Conservation (phyloP, 1,140 invertebrate genomes). For the Ips typographus region DNA sequence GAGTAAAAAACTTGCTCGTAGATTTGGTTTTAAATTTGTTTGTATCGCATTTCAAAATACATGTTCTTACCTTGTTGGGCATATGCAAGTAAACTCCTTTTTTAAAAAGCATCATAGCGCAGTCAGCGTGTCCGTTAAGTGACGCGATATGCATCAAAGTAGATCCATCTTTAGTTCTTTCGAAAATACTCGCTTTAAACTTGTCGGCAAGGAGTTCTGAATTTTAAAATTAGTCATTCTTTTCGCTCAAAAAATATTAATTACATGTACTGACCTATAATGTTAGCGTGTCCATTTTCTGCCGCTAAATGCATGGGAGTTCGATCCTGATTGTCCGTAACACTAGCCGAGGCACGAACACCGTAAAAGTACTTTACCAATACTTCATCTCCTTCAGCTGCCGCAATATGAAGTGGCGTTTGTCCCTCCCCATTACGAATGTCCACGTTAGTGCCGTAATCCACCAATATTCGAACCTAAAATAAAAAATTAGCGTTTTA, state of each 20-base stretch:
- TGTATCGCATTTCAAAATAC: background rate
- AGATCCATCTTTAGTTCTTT: constrained; percentile 94
- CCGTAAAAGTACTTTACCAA: constrained; percentile 95
- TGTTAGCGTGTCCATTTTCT: constrained; percentile 91
- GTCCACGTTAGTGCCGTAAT: constrained; percentile 89
- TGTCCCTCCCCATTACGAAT: constrained; percentile 89
- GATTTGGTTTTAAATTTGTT: background rate
- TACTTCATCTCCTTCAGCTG: constrained; percentile 92
- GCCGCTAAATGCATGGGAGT: constrained; percentile 97
- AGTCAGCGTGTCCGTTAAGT: constrained; percentile 94
- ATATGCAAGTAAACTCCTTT: constrained; percentile 99
- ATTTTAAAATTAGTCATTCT: background rate
- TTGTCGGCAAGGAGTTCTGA: constrained; percentile 92
- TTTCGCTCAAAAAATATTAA: constrained; percentile 3
- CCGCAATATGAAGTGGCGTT: constrained; percentile 90
- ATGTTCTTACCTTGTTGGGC: constrained; percentile 85
- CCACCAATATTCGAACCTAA: constrained; percentile 77
- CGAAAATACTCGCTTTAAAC: constrained; percentile 93
- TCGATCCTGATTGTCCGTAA: constrained; percentile 92
- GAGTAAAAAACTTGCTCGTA: background rate
- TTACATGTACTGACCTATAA: constrained; percentile 62
- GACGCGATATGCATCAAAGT: constrained; percentile 98
- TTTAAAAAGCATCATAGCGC: constrained; percentile 97
- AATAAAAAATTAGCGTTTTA: background rate
- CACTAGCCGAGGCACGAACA: constrained; percentile 88